These are phyloP conservation scores for Ammodramus savannarum DNA, from an alignment of 2,113 vertebrate species.

Conservation along the genomic window DNA sequence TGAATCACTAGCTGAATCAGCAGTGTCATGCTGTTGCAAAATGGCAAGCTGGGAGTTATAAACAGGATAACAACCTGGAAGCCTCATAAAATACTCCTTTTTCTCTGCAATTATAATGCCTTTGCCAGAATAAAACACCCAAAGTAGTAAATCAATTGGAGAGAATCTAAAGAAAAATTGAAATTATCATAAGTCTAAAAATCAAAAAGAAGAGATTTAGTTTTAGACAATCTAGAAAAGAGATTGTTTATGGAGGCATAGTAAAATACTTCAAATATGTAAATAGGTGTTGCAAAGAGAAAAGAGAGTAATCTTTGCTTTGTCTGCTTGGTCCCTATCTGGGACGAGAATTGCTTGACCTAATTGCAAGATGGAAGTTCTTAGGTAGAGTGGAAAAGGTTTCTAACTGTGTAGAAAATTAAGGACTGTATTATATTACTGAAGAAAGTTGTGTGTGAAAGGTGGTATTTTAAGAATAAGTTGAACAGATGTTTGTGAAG, in stretches of 20 bases:
- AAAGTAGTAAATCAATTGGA: neutral
- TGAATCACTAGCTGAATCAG: slow-evolving; percentile 63
- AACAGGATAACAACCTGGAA: slow-evolving; percentile 22
- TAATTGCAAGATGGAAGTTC: neutral
- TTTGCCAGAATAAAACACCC: neutral
- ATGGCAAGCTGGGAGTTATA: slow-evolving; percentile 40
- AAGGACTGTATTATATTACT: neutral
- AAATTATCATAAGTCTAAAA: neutral
- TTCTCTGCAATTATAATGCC: neutral
- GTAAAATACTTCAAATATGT: neutral
- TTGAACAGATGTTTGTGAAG: neutral
- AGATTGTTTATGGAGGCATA: neutral
- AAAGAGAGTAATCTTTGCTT: neutral
- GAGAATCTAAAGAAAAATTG: neutral
- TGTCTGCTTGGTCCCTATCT: neutral
- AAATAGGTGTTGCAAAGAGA: neutral
- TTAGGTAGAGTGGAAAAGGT: neutral
- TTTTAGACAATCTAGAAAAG: neutral
- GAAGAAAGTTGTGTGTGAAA: neutral
- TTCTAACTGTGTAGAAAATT: neutral
- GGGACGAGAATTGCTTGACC: neutral
- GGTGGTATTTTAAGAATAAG: neutral
- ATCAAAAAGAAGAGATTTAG: neutral
- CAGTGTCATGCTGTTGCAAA: slow-evolving; percentile 52
- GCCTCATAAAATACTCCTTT: neutral